Evolutionary conservation across 2,113 vertebrate genomes (phyloP).

Genomic region (Centrocercus urophasianus): DNA sequence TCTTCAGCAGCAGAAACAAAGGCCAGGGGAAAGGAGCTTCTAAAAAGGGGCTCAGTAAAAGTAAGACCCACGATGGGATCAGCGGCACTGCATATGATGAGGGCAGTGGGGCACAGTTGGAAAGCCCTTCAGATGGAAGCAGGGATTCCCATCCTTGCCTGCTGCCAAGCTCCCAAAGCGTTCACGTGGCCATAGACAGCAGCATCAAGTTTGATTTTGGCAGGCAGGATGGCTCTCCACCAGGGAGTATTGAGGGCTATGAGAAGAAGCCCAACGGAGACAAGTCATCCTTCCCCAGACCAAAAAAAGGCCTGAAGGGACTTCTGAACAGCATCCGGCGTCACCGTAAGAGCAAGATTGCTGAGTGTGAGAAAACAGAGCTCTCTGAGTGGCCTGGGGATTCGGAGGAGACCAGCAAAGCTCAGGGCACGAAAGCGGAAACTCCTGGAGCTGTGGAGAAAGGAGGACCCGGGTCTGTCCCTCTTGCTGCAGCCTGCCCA

Average conservation of each 20-base stretch:
- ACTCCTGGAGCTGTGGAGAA: neutral
- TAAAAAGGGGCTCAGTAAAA: conserved; percentile 90
- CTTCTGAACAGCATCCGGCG: conserved; percentile 93
- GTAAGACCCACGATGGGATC: conserved; percentile 91
- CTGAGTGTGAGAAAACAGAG: conserved; percentile 79
- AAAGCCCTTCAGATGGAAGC: neutral
- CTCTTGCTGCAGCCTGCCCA: neutral
- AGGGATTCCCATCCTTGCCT: neutral
- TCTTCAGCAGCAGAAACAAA: conserved; percentile 90
- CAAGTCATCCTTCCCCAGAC: conserved; percentile 80
- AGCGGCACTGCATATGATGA: conserved; percentile 78
- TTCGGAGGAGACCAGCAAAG: conserved; percentile 58
- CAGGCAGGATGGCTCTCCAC: conserved; percentile 66
- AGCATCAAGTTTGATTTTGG: conserved; percentile 24
- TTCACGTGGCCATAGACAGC: conserved; percentile 56
- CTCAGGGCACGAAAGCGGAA: neutral
- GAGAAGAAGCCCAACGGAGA: conserved; percentile 81
- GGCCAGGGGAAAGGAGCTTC: conserved; percentile 81
- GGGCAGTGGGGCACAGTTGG: neutral
- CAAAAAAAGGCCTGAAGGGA: conserved; percentile 90
- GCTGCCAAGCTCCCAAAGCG: conserved; percentile 75
- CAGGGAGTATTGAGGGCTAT: conserved; percentile 65
- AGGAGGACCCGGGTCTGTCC: neutral
- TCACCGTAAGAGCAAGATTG: conserved; percentile 86
- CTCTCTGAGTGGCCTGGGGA: conserved; percentile 24